These are phyloP conservation scores for Danio rerio DNA, from an alignment of 2,113 vertebrate genomes.

Conservation along the genomic window GRCz12tu NC_133180.1:34419001-34419500, in stretches of 20 bases:
- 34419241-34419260: constrained; percentile 85
- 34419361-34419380: constrained; percentile 12
- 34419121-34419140: constrained; percentile 1
- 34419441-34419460: too few species aligned
- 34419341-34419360: constrained; percentile 84
- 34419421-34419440: too few species aligned
- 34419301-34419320: constrained; percentile 91
- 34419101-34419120: constrained; percentile 3
- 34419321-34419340: constrained; percentile 90
- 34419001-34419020: constrained; percentile 1
- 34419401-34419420: not conserved
- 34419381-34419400: not conserved
- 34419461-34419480: too few species aligned
- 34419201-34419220: not conserved
- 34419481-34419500: too few species aligned
- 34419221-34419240: constrained; percentile 89
- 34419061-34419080: constrained; percentile 10
- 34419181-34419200: constrained; percentile 20
- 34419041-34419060: constrained; percentile 34
- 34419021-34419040: not conserved
- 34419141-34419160: not conserved
- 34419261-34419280: constrained; percentile 87
- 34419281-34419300: constrained; percentile 80
- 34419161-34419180: constrained; percentile 35
- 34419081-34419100: not conserved